Evolutionary conservation across 2,888 invertebrate genomes (phyloP).

Genomic region (Euspilapteryx auroguttella): DNA sequence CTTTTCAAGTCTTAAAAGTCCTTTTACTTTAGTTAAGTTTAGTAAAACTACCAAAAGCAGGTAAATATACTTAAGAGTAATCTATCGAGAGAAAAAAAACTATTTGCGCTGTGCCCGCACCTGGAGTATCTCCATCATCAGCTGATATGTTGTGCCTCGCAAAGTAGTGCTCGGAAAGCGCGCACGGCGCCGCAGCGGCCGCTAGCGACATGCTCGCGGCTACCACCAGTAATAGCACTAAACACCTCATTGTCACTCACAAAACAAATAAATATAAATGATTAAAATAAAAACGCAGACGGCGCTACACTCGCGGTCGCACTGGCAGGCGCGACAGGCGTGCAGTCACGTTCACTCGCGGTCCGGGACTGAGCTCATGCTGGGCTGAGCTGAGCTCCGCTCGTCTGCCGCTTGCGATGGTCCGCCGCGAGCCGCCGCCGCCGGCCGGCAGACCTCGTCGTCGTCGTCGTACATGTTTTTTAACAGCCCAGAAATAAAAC

Average conservation of each 20-base stretch:
- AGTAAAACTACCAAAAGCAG: too few relatives aligned
- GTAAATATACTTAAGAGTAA: too few relatives aligned
- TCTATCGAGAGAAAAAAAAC: too few relatives aligned
- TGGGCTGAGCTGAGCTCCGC: too few relatives aligned
- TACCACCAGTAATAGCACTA: constrained; percentile 28
- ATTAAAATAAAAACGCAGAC: constrained; percentile 19
- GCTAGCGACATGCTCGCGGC: constrained; percentile 22
- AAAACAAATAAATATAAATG: constrained; percentile 16
- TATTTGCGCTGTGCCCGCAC: too few relatives aligned
- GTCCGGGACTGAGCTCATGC: constrained; percentile 44
- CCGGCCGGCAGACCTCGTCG: constrained; percentile 9
- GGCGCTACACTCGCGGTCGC: constrained; percentile 38
- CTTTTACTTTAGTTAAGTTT: too few relatives aligned
- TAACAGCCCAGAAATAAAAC: constrained; percentile 24
- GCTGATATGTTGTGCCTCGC: constrained; percentile 46
- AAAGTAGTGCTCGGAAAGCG: constrained; percentile 35
- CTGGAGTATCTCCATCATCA: constrained; percentile 46
- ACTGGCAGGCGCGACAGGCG: constrained; percentile 29
- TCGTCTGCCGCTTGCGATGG: too few relatives aligned
- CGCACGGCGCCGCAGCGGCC: constrained; percentile 31
- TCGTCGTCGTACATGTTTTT: constrained; percentile 19
- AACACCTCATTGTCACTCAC: constrained; percentile 46
- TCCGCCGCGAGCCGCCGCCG: constrained; percentile 11
- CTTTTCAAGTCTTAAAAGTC: too few relatives aligned
- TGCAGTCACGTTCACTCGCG: constrained; percentile 45